These are phyloP conservation scores for Echinometra lucunter DNA, from an alignment of 53 echinoderm and acorn worm genomes.

Conservation along the genomic window DNA sequence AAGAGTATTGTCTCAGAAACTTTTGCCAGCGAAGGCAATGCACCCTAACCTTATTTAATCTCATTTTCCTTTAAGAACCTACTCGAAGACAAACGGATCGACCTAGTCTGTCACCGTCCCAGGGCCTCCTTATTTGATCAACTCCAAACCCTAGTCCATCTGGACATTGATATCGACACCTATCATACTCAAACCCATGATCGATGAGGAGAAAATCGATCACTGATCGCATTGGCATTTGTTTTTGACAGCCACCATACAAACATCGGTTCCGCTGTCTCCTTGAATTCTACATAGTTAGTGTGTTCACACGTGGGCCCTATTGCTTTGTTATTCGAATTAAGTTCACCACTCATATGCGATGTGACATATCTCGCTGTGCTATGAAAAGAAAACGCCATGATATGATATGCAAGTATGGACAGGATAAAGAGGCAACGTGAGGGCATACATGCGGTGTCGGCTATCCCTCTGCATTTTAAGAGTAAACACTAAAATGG, in stretches of 20 bases:
- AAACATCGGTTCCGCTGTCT: background rate
- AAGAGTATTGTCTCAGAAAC: too few relatives aligned
- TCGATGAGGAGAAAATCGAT: slow-evolving; percentile 26
- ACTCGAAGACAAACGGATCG: background rate
- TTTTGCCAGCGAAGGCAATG: background rate
- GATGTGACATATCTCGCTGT: too few relatives aligned
- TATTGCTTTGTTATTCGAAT: too few relatives aligned
- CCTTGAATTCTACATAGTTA: background rate
- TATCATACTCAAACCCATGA: slow-evolving; percentile 21
- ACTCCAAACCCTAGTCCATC: background rate
- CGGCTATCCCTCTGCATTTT: too few relatives aligned
- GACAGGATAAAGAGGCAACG: too few relatives aligned
- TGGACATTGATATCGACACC: slow-evolving; percentile 17
- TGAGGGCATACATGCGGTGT: too few relatives aligned
- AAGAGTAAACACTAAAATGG: too few relatives aligned
- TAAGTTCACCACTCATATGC: too few relatives aligned
- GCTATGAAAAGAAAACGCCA: too few relatives aligned
- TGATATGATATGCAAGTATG: too few relatives aligned
- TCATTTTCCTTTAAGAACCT: background rate
- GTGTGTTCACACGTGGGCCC: background rate
- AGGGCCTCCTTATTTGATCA: slow-evolving; percentile 29
- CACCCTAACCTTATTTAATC: background rate
- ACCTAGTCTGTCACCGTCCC: slow-evolving; percentile 9
- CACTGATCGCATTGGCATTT: slow-evolving; percentile 20
- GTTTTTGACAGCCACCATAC: slow-evolving; percentile 6